Evolutionary conservation across 1,140 invertebrate species (phyloP), one percentile per base, ranked within the genome.

Genomic region (Caenorhabditis inopinata): DNA sequence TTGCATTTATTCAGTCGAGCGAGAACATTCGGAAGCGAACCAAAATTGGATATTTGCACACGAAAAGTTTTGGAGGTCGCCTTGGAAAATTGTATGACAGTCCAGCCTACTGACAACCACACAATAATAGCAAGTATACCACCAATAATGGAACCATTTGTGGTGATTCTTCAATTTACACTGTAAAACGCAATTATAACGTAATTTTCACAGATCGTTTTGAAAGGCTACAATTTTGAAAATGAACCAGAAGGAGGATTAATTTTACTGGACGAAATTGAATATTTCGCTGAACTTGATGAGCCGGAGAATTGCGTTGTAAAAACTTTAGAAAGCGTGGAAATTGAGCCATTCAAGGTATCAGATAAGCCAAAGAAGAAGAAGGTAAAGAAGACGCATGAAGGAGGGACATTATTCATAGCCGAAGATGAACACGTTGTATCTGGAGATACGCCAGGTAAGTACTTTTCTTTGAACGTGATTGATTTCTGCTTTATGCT

Each of bases 231-330:
- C 29, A 83, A 78, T 27, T 83, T 83, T 38, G 83, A 83, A 46
- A 83, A 83, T 38, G 74, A 76, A 46, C 83, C 83, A 14, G 83
- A 82, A 75, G 83, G 83, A 35, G 83, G 83, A 2, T 14, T 83
- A 21, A 83, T 83, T 53, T 29, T 83, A 5, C 16, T 83, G 12
- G 83, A 83, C 35, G 45, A 76, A 49, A 83, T 83, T 45, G 49
- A 79, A 5, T 83, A 83, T 46, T 80, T 76, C 29, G 83, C 81
- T 0, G 49, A 76, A 16, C 32, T 83, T 27, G 82, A 83, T 47
- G 46, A 76, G 21, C 74, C 80, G 25, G 82, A 80, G 45, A 83
- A 82, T 45, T 83, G 82, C 75, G 79, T 76, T 51, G 74, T 12
- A 2, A 81, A 81, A 23, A 16, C 29, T 7, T 38, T 81, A 11